Evolutionary conservation across 37 sponge, comb jelly and placozoan genomes (phyloP).

Genomic region (Oopsacas minuta): DNA sequence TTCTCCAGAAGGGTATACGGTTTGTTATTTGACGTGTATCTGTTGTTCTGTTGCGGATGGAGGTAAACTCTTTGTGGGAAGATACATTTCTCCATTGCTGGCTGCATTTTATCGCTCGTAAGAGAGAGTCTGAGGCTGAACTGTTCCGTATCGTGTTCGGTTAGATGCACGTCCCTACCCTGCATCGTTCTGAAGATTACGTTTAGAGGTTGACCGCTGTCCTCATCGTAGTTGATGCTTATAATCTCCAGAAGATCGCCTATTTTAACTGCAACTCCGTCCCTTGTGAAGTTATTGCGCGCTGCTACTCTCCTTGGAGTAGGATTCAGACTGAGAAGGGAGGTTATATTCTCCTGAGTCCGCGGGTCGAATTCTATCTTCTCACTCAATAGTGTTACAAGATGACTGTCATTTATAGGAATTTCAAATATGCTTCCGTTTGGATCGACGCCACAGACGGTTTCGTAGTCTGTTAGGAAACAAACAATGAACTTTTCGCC

Average conservation of each 20-base stretch:
- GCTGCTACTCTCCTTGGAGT: not conserved
- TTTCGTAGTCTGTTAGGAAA: not conserved
- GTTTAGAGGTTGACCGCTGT: not conserved
- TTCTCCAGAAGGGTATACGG: not conserved
- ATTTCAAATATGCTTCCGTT: not conserved
- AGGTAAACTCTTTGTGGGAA: constrained; percentile 16
- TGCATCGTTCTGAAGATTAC: not conserved
- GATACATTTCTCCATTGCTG: not conserved
- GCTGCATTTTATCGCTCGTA: not conserved
- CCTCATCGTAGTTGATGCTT: not conserved
- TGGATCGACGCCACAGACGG: not conserved
- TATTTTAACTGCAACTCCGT: not conserved
- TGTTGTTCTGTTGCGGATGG: not conserved
- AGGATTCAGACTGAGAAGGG: not conserved
- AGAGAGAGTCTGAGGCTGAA: not conserved
- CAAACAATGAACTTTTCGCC: not conserved
- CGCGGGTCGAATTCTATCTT: not conserved
- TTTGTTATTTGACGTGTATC: not conserved
- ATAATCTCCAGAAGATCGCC: not conserved
- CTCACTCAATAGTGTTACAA: not conserved
- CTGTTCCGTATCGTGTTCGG: not conserved
- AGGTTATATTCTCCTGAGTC: not conserved
- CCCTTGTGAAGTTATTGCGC: not conserved
- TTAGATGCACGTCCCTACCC: not conserved
- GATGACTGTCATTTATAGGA: not conserved